A percentile compares a stretch with the other conserved stretches of the same genome.
Evolutionary conservation across 2,113 vertebrate species (phyloP).

Genomic region (Lampris incognitus): DNA sequence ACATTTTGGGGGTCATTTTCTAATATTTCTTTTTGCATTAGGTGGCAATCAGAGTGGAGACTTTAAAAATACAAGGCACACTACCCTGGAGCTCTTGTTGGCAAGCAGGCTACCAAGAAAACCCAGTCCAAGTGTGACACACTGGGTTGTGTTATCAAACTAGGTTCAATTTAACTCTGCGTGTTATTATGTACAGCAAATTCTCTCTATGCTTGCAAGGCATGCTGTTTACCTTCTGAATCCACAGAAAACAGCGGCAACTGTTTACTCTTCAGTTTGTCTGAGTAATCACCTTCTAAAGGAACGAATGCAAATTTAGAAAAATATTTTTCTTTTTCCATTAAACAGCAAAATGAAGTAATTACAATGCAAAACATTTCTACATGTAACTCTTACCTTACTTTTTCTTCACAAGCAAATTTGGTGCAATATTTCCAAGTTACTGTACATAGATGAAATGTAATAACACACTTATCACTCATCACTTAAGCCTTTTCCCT

Average conservation of each 20-base stretch:
- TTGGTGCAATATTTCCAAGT: conserved; percentile 77
- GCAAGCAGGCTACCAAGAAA: conserved; percentile 14
- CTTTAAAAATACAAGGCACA: conserved; percentile 16
- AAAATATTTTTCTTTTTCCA: conserved; percentile 40
- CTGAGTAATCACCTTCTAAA: conserved; percentile 44
- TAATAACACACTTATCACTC: conserved; percentile 56
- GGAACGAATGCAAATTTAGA: conserved; percentile 44
- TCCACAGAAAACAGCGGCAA: conserved; percentile 34
- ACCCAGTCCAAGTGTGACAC: conserved; percentile 35
- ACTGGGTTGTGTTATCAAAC: conserved; percentile 39
- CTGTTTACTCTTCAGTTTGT: conserved; percentile 48
- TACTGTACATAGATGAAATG: conserved; percentile 79
- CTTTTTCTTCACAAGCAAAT: conserved; percentile 67
- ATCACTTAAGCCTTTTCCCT: conserved; percentile 51
- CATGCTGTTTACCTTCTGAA: conserved; percentile 54
- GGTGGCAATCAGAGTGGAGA: conserved; percentile 35
- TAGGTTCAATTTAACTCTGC: conserved; percentile 56
- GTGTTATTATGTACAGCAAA: conserved; percentile 46
- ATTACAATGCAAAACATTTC: conserved; percentile 67
- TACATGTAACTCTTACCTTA: conserved; percentile 64
- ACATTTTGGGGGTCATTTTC: conserved; percentile 22
- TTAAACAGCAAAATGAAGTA: conserved; percentile 45
- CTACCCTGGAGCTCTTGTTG: conserved; percentile 33
- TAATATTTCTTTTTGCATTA: conserved; percentile 34
- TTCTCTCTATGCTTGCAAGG: conserved; percentile 50